Conservation (phyloP, 2,888 invertebrate genomes). For the Diaprepes abbreviatus region DNA sequence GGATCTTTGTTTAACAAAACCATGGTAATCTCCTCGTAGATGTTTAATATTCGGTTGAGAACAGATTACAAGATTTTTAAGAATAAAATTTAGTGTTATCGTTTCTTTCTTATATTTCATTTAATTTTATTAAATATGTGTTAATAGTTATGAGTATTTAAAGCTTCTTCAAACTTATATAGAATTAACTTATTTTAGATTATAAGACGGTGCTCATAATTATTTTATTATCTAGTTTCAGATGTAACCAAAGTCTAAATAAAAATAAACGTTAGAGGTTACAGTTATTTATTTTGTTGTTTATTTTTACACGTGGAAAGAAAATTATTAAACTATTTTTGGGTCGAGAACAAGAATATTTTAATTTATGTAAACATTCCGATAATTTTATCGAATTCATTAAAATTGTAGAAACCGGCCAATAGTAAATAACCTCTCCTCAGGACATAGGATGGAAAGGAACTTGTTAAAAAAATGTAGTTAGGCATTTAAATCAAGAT, state of each 20-base stretch:
- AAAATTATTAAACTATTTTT: conserved; percentile 1
- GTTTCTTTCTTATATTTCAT: neutral
- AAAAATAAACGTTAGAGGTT: too few species aligned
- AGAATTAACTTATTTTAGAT: too few species aligned
- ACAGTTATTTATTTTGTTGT: neutral
- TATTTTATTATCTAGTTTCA: too few species aligned
- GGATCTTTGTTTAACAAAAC: conserved; percentile 1
- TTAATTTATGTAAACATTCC: conserved; percentile 10
- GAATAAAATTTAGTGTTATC: neutral
- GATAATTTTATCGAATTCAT: conserved; percentile 6
- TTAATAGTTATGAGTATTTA: neutral
- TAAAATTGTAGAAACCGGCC: conserved; percentile 10
- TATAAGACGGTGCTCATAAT: too few species aligned
- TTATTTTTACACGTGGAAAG: neutral
- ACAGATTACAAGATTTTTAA: conserved; percentile 1
- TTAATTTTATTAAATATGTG: neutral
- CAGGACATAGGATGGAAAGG: neutral
- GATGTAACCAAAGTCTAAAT: too few species aligned
- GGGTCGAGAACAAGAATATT: conserved; percentile 3
- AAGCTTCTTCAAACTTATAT: too few species aligned
- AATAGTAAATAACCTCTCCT: conserved; percentile 1
- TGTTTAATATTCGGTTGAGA: neutral
- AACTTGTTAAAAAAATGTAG: neutral
- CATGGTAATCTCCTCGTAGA: conserved; percentile 34
- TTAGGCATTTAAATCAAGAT: neutral